Evolutionary conservation across 2,888 invertebrate species (phyloP).

Genomic region (Lasioglossum lativentre): DNA sequence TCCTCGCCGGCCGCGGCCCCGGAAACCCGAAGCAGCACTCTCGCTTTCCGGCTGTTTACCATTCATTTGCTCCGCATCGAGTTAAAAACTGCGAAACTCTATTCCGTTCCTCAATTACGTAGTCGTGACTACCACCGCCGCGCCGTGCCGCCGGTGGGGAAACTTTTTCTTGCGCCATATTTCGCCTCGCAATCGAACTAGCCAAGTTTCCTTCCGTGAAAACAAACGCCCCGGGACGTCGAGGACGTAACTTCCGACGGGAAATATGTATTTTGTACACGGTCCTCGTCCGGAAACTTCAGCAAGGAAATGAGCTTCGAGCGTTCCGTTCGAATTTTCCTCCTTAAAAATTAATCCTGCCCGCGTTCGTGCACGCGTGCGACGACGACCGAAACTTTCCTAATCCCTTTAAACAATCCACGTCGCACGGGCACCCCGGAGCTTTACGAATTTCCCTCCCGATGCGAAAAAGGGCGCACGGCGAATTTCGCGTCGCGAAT

Average conservation of each 20-base stretch:
- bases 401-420: conserved; percentile 20
- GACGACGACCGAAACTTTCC: conserved; percentile 14
- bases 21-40: conserved; percentile 15
- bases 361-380: not conserved
- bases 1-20: not conserved
- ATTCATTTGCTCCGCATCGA: conserved; percentile 18
- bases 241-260: not conserved
- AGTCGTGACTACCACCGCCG: conserved; percentile 5
- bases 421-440: not conserved
- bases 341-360: conserved; percentile 23
- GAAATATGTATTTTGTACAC: conserved; percentile 30
- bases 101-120: conserved; percentile 25
- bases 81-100: conserved; percentile 33
- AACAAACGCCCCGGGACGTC: conserved; percentile 13
- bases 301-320: conserved; percentile 2
- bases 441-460: conserved; percentile 19
- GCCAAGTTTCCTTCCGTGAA: conserved; percentile 7
- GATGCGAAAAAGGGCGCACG: not conserved
- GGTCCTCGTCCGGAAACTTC: not conserved
- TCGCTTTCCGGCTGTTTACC: conserved; percentile 33
- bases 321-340: conserved; percentile 13
- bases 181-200: conserved; percentile 25
- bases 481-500: conserved; percentile 6
- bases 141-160: not conserved
- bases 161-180: conserved; percentile 38